A percentile compares a stretch with the other conserved stretches of the same genome.
Evolutionary conservation across 2,797 vertebrate genomes (phyloP).

Genomic region (Muscicapa striata): DNA sequence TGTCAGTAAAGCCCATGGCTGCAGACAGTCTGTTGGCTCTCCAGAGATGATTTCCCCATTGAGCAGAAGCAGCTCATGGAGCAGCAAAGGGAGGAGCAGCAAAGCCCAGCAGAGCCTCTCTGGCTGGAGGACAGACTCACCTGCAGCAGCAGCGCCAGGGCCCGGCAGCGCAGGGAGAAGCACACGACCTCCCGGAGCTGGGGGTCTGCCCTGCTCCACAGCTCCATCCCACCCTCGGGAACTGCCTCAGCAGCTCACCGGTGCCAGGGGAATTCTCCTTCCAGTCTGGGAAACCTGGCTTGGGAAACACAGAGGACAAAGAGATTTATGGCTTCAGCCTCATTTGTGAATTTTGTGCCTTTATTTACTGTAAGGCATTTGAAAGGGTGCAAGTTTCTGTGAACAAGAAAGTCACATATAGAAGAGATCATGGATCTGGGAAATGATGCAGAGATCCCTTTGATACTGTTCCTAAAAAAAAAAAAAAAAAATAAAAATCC

Average conservation of each 20-base stretch:
- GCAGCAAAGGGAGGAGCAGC: background rate
- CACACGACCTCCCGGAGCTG: constrained; percentile 76
- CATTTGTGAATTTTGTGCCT: accelerated
- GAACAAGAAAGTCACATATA: background rate
- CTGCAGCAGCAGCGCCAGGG: constrained; percentile 87
- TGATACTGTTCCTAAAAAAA: background rate
- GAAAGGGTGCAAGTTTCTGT: background rate
- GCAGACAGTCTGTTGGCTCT: background rate
- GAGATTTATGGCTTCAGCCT: background rate
- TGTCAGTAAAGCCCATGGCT: background rate
- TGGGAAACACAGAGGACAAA: constrained; percentile 1
- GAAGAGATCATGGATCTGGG: background rate
- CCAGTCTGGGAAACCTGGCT: constrained; percentile 20
- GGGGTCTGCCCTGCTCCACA: constrained; percentile 45
- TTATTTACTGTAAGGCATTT: background rate
- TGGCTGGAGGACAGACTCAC: constrained; percentile 70
- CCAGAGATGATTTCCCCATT: background rate
- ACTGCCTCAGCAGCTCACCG: background rate
- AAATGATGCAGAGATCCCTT: background rate
- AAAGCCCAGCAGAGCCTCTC: background rate
- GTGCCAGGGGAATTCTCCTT: background rate
- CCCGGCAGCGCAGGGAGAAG: constrained; percentile 85
- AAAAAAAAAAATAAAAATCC: background rate
- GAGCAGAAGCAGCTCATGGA: background rate
- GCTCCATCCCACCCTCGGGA: background rate